Conservation (phyloP, 2,888 invertebrate genomes). For the Pristionchus exspectatus region DNA sequence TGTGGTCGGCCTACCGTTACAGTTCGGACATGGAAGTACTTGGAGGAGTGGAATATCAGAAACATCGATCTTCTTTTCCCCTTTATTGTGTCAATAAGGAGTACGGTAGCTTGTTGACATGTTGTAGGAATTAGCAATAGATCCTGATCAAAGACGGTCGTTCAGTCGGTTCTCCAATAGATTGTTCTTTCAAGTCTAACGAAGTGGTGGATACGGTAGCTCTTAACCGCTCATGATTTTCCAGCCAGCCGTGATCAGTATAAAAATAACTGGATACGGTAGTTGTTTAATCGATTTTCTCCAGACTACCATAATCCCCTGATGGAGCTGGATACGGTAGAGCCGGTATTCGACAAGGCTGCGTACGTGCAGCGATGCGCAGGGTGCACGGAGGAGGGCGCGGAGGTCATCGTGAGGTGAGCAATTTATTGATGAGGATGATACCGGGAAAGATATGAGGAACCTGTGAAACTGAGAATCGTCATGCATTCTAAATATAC, state of each 20-base stretch:
- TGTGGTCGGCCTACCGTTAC: background rate
- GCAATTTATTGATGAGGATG: no score
- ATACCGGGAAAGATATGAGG: background rate
- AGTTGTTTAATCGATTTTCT: background rate
- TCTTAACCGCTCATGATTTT: background rate
- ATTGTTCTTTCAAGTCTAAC: no score
- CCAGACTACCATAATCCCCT: background rate
- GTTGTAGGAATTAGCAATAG: no score
- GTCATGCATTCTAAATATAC: background rate
- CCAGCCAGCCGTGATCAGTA: background rate
- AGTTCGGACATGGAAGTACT: constrained; percentile 3
- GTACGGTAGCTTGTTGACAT: no score
- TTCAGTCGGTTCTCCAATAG: no score
- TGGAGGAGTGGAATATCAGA: background rate
- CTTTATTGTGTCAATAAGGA: background rate
- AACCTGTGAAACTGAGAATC: background rate
- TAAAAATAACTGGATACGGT: background rate
- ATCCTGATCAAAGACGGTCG: no score
- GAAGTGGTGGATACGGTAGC: no score
- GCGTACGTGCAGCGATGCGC: background rate
- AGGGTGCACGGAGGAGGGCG: background rate
- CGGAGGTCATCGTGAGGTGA: constrained; percentile 16
- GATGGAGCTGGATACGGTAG: constrained; percentile 30
- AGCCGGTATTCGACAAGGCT: constrained; percentile 18
- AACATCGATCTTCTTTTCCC: no score